phyloP scores from a whole-genome alignment of 2,797 vertebrate genomes.

The Periparus ater region DNA sequence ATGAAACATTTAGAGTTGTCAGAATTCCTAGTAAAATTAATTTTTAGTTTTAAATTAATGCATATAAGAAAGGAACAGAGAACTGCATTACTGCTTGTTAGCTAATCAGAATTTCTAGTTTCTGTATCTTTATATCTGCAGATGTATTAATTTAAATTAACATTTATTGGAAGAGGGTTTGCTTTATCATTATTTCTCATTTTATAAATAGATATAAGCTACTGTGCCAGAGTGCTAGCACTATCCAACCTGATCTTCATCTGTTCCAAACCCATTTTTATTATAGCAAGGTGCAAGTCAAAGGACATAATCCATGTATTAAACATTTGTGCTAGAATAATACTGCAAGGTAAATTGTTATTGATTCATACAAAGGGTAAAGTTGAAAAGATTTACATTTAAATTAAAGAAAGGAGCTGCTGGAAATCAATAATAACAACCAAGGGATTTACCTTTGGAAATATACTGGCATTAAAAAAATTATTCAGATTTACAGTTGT shows the following conservation, averaged over 20 bases:
- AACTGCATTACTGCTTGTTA: background rate
- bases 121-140: background rate
- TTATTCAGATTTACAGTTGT: background rate
- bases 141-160: background rate
- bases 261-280: slow-evolving; percentile 42
- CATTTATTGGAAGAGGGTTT: background rate
- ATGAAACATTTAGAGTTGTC: background rate
- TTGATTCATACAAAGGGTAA: slow-evolving; percentile 53
- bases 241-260: slow-evolving; percentile 27
- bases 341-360: slow-evolving; percentile 45
- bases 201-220: slow-evolving; percentile 34
- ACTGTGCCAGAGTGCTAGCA: background rate
- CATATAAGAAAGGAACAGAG: background rate
- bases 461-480: background rate
- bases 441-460: slow-evolving; percentile 33
- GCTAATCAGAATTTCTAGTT: background rate
- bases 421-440: slow-evolving; percentile 58
- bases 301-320: slow-evolving; percentile 55
- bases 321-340: slow-evolving; percentile 30
- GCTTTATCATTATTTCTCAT: background rate
- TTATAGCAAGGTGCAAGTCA: slow-evolving; percentile 3
- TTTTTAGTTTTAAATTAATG: background rate
- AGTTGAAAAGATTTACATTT: slow-evolving; percentile 62
- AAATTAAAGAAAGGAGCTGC: slow-evolving; percentile 48
- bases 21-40: slow-evolving; percentile 6